These are phyloP conservation scores for Rhinogobius similis DNA, from an alignment of 2,113 vertebrate species.

Conservation along the genomic window DNA sequence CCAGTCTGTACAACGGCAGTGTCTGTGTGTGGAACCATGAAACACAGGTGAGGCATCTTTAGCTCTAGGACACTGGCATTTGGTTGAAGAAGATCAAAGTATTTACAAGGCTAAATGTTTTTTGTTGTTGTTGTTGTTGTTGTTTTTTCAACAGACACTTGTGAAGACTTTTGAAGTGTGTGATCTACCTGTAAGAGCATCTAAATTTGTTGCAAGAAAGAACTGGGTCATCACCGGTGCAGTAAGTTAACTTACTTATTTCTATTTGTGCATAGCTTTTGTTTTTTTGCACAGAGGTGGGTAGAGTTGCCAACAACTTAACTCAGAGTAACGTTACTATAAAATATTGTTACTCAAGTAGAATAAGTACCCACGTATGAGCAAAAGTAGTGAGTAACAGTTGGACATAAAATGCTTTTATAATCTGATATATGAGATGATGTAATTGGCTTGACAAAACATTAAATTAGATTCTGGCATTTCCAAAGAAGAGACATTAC, in stretches of 20 bases:
- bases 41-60: constrained; percentile 86
- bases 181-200: constrained; percentile 96
- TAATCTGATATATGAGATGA: no score
- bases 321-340: no score
- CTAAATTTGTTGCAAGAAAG: constrained; percentile 97
- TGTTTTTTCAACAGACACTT: constrained; percentile 80
- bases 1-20: constrained; percentile 96
- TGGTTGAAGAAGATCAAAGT: background rate
- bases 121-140: rapidly evolving
- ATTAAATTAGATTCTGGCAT: no score
- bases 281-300: background rate
- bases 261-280: background rate
- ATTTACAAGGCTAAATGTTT: background rate
- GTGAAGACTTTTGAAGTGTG: constrained; percentile 99
- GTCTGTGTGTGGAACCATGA: constrained; percentile 99
- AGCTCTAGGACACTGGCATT: background rate
- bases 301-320: no score
- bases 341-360: no score
- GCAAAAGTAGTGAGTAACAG: no score
- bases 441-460: no score
- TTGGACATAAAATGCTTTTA: no score
- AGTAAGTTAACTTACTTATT: constrained; percentile 86
- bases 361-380: no score
- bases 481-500: no score
- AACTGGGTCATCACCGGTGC: constrained; percentile 99